Percentiles rank a stretch among this genome's conserved stretches.
Evolutionary conservation across 2,113 vertebrate species (phyloP).

Genomic region (Nothobranchius furzeri): DNA sequence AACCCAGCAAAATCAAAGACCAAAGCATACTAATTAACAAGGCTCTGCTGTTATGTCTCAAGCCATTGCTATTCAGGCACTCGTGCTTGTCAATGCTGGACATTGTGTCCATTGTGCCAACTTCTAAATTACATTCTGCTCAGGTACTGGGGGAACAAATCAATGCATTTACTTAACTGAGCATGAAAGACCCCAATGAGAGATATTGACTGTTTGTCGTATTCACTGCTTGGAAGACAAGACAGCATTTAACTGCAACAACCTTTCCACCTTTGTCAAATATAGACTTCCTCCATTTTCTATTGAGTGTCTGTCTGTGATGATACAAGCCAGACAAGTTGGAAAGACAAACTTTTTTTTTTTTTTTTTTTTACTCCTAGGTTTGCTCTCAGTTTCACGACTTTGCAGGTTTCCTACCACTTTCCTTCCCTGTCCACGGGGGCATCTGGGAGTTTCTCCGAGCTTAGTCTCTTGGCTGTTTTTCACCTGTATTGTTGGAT

Average conservation of each 20-base stretch:
- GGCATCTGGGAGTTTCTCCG: slow-evolving; percentile 28
- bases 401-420: slow-evolving; percentile 21
- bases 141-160: slow-evolving; percentile 69
- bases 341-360: slow-evolving; percentile 42
- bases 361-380: neutral
- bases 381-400: slow-evolving; percentile 14
- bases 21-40: slow-evolving; percentile 66
- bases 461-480: slow-evolving; percentile 45
- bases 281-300: slow-evolving; percentile 60
- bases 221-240: slow-evolving; percentile 74
- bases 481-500: slow-evolving; percentile 59
- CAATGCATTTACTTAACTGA: slow-evolving; percentile 87
- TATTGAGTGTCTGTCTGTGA: slow-evolving; percentile 61
- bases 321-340: slow-evolving; percentile 54
- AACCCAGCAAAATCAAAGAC: slow-evolving; percentile 63
- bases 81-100: slow-evolving; percentile 82
- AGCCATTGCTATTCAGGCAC: slow-evolving; percentile 81
- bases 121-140: slow-evolving; percentile 64
- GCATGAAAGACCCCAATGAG: slow-evolving; percentile 81
- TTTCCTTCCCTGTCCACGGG: slow-evolving; percentile 19
- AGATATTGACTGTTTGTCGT: slow-evolving; percentile 67
- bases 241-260: slow-evolving; percentile 69
- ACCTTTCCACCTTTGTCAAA: slow-evolving; percentile 57
- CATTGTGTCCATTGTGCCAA: slow-evolving; percentile 79
- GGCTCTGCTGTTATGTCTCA: slow-evolving; percentile 64